A percentile compares a stretch with the other conserved stretches of the same genome.
Evolutionary conservation across 1,140 invertebrate species (phyloP).

Genomic region (Drosophila burlai): DNA sequence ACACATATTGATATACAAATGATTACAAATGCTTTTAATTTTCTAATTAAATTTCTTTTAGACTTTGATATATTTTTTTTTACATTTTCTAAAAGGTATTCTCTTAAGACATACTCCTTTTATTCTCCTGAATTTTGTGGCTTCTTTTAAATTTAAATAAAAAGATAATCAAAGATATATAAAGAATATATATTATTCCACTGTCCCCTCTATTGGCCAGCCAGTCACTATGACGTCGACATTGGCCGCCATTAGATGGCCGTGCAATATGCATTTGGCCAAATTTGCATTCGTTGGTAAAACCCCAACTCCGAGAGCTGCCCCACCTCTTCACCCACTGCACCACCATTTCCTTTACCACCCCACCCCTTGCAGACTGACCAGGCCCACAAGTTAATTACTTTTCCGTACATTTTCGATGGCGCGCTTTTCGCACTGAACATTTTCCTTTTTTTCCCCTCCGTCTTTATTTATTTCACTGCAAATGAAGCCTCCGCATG

Average conservation of each 20-base stretch:
- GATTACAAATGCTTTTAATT: background rate
- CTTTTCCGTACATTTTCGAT: constrained; percentile 83
- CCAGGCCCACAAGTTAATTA: constrained; percentile 75
- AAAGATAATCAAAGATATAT: background rate
- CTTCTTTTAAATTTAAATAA: background rate
- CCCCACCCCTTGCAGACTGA: background rate
- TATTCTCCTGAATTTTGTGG: rapidly evolving
- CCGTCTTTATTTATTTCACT: constrained; percentile 77
- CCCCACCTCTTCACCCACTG: constrained; percentile 3
- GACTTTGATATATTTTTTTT: background rate
- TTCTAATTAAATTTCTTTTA: background rate
- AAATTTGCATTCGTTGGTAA: constrained; percentile 72
- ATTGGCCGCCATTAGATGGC: constrained; percentile 77
- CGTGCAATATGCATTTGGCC: constrained; percentile 78
- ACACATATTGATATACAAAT: too few relatives aligned
- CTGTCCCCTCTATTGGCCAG: constrained; percentile 38
- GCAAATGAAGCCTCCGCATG: constrained; percentile 61
- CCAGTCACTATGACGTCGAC: constrained; percentile 35
- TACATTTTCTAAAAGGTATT: background rate
- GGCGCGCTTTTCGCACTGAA: constrained; percentile 60
- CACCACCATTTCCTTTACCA: background rate
- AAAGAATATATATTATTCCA: constrained; percentile 12
- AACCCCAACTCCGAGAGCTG: background rate
- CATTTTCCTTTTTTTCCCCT: constrained; percentile 34
- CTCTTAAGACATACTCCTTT: background rate